phyloP scores from a whole-genome alignment of 2,797 vertebrate species.

The Sebastes oblongus region DNA sequence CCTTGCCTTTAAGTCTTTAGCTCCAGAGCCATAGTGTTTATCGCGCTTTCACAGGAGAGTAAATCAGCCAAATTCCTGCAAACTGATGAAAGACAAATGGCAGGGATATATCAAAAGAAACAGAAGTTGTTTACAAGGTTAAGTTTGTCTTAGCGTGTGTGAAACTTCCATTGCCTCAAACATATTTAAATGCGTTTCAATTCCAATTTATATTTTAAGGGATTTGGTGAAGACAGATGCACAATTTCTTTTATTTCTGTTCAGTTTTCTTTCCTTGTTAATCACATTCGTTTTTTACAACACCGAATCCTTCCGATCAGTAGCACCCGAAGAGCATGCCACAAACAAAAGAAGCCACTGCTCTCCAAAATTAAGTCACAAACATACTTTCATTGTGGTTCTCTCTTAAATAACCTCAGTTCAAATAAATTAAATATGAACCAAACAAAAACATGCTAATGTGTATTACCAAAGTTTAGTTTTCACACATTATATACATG shows the following conservation, averaged over 20 bases:
- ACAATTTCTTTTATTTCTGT: background rate
- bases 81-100: constrained; percentile 23
- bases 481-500: constrained; percentile 85
- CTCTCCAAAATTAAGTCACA: constrained; percentile 36
- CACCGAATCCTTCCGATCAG: constrained; percentile 40
- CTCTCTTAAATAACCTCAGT: constrained; percentile 53
- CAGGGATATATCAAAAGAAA: constrained; percentile 10
- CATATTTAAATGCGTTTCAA: background rate
- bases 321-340: constrained; percentile 20
- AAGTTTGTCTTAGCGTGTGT: background rate
- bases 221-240: constrained; percentile 15
- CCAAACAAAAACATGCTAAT: constrained; percentile 72
- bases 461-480: constrained; percentile 80
- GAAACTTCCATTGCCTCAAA: background rate
- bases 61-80: constrained; percentile 37
- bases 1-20: constrained; percentile 52
- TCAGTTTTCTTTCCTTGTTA: background rate
- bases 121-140: constrained; percentile 7
- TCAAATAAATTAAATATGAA: constrained; percentile 72
- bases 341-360: constrained; percentile 39
- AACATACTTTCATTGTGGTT: constrained; percentile 43
- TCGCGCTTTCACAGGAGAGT: constrained; percentile 29
- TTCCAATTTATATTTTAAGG: constrained; percentile 13
- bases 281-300: constrained; percentile 10
- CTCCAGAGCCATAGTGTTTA: constrained; percentile 49